Evolutionary conservation across 2,888 invertebrate genomes (phyloP), one percentile per base, ranked within the genome.

Genomic region (Spialia ferax): DNA sequence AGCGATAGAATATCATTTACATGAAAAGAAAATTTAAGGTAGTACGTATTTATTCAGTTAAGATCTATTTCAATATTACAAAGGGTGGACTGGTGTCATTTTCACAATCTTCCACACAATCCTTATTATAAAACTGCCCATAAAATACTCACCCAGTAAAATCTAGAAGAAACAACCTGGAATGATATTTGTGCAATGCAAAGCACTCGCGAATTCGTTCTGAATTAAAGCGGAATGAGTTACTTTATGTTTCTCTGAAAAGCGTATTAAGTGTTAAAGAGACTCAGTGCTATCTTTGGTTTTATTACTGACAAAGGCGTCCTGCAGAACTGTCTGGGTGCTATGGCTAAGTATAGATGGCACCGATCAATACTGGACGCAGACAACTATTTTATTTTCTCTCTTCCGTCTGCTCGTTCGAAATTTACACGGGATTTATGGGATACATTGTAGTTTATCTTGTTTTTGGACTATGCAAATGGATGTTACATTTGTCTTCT

Each of bases 321-420:
- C 48, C 48, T 32, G 45, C 55, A 64, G 63, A 50, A 57, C 60
- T 52, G 70, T 69, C 71, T 76, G 73, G 69, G 69, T 72, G 70
- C 70, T 69, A 68, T 69, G 59, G 60, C 70, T 62, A 32, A 66
- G 57, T 65, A 57, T 59, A 52, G 65, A 64, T 50, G 57, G 55
- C 70, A 50, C 63, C 70, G 70, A 74, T 74, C 74, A 69, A 74
- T 73, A 74, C 67, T 69, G 69, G 18, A 45, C 18, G 18, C 45
- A 59, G 68, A 63, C 64, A 50, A 50, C 52, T 11, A 45, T 35
- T 69, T 64, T 61, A 61, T 64, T 61, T 67, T 29, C 59, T 69
- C 56, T 59, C 42, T 67, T 52, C 65, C 50, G 56, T 64, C 63
- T 64, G 56, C 29, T 20, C 29, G 55, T 32, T 45, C 32, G 10